phyloP scores from a whole-genome alignment of 2,888 invertebrate genomes.

The Ectemnius cavifrons region DNA sequence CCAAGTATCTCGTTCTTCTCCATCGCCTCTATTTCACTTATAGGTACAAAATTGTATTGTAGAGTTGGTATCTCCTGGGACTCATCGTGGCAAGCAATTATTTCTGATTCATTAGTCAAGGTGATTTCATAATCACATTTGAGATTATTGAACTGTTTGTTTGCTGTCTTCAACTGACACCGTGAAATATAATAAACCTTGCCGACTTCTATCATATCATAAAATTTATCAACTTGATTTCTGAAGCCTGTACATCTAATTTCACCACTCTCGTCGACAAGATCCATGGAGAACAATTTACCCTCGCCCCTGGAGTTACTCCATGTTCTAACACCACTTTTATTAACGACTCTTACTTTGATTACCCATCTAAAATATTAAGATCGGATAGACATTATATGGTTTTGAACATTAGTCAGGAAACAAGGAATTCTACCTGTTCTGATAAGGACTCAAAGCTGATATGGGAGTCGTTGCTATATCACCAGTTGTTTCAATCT shows the following conservation, averaged over 20 bases:
- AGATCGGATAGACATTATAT: neutral
- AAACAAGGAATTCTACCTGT: conserved; percentile 26
- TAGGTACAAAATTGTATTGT: conserved; percentile 78
- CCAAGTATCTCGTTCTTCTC: conserved; percentile 86
- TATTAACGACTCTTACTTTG: conserved; percentile 91
- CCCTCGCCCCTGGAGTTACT: conserved; percentile 96
- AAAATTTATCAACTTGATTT: conserved; percentile 92
- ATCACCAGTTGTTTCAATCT: conserved; percentile 20
- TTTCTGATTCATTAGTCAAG: conserved; percentile 86
- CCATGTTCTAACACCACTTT: conserved; percentile 90
- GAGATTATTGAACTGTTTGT: conserved; percentile 90
- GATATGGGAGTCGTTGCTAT: conserved; percentile 83
- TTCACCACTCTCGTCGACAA: conserved; percentile 96
- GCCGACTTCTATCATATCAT: conserved; percentile 91
- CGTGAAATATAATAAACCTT: conserved; percentile 93
- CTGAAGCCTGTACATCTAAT: conserved; percentile 95
- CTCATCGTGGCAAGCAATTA: conserved; percentile 77
- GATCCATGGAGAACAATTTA: conserved; percentile 93
- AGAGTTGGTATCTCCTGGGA: conserved; percentile 85
- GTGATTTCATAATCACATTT: conserved; percentile 99
- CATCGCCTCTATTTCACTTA: conserved; percentile 85
- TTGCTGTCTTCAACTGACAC: conserved; percentile 93
- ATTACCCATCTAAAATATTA: conserved; percentile 88
- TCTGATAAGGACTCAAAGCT: conserved; percentile 90
- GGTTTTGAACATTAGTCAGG: neutral